Base-by-base conservation (phyloP, 2,113 vertebrate species). In the Istiophorus platypterus region DNA sequence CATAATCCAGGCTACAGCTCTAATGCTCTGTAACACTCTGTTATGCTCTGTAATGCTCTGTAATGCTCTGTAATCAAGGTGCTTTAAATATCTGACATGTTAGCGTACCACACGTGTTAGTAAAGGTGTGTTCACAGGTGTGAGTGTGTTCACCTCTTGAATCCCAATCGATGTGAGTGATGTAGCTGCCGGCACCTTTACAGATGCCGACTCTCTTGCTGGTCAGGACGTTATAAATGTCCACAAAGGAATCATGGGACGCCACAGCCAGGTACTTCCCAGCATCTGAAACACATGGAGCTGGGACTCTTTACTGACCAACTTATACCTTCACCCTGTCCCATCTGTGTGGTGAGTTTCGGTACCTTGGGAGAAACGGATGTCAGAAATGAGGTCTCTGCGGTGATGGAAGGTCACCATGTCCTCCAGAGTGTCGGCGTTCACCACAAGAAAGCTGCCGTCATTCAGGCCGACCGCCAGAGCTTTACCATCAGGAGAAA, bases 111-210 rank as follows among this genome's bases (percentile, higher is more conserved):
- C n/a, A n/a, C n/a, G 26, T 37, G 54, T 29, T 11, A n/a, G 39
- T 1, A 10, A 47, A 41, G 57, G 56, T 54, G 64, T 54, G 27
- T 62, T 47, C 15, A 47, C 45, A 47, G 17, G 45, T 47, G 45
- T 45, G 45, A 26, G 12, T 26, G 24, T 3, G 11, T 2, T 81
- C 24, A 99, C 98, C 98, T 94, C 97, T 95, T 7, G 95, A 92
- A 89, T 99, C 98, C 98, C 98, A 99, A 95, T 99, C 98, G 24
- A 99, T 95, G 89, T 99, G 98, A 0, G 98, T 98, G 92, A 99
- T 94, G 85, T 95, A 98, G 91, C 98, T 97, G 10, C 96, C 96
- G 1, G 97, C 96, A 56, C 98, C 98, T 94, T 97, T 98, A 88
- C 98, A 99, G 93, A 99, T 97, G 42, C 98, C 98, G 11, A 99